A percentile compares a stretch with the other conserved stretches of the same genome.
These are phyloP conservation scores for Ifrita kowaldi DNA, from an alignment of 2,113 vertebrate species.

Conservation along the genomic window DNA sequence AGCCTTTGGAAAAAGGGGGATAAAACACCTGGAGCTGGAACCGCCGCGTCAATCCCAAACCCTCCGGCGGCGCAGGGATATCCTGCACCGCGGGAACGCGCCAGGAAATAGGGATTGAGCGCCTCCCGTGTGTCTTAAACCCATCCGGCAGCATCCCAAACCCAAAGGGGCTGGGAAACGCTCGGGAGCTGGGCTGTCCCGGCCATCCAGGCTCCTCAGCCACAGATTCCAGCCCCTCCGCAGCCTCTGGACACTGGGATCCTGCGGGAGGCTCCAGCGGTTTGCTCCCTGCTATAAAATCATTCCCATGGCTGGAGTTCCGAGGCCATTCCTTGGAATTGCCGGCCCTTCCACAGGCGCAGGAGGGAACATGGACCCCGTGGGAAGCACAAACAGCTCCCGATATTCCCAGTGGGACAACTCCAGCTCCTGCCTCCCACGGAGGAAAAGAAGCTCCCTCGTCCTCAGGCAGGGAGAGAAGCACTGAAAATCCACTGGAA, in stretches of 20 bases:
- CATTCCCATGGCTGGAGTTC: not conserved
- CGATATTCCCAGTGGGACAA: not conserved
- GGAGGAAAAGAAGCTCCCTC: not conserved
- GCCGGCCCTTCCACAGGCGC: rapidly evolving
- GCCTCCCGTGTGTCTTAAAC: not conserved
- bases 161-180: not conserved
- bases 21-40: not conserved
- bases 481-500: not conserved
- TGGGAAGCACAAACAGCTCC: not conserved
- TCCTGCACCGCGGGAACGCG: not conserved
- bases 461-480: not conserved
- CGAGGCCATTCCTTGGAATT: not conserved
- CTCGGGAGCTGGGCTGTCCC: not conserved
- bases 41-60: not conserved
- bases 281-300: not conserved
- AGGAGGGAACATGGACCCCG: not conserved
- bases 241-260: not conserved
- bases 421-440: not conserved
- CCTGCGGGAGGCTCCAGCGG: not conserved
- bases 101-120: not conserved
- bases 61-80: not conserved
- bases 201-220: not conserved
- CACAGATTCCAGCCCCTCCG: not conserved
- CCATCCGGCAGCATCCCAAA: not conserved
- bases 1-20: not conserved